phyloP scores from a whole-genome alignment of 2,888 invertebrate genomes.

The Drosophila aldrichi region DNA sequence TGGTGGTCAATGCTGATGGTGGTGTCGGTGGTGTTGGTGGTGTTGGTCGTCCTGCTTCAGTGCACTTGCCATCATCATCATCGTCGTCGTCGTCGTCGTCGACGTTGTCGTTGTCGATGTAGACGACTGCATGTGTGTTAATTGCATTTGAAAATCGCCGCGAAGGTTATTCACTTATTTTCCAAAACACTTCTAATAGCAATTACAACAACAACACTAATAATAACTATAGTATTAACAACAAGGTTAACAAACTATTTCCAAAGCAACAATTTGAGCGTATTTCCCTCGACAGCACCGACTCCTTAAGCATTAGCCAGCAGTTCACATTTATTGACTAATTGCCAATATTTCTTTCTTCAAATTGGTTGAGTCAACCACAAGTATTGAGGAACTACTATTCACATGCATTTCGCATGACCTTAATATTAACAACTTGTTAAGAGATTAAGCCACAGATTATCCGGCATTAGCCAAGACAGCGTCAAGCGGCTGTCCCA shows the following conservation, averaged over 20 bases:
- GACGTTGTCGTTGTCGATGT: neutral
- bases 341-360: conserved; percentile 41
- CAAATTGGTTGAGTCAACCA: conserved; percentile 50
- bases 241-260: conserved; percentile 56
- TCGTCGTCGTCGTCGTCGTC: neutral
- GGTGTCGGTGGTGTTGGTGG: neutral
- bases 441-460: conserved; percentile 46
- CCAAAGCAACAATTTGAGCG: conserved; percentile 41
- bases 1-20: conserved; percentile 21
- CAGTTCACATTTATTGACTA: conserved; percentile 37
- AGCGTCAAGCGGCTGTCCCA: conserved; percentile 17
- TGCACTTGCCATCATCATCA: conserved; percentile 38
- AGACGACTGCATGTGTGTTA: conserved; percentile 53
- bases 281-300: conserved; percentile 23
- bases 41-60: conserved; percentile 73
- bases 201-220: neutral
- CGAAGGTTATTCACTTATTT: conserved; percentile 69
- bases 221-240: neutral
- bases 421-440: conserved; percentile 53
- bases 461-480: conserved; percentile 34
- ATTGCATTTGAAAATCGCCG: conserved; percentile 71
- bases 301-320: conserved; percentile 14
- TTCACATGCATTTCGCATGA: conserved; percentile 56
- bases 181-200: conserved; percentile 51
- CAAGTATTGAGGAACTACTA: conserved; percentile 74